Percentiles rank a stretch among this genome's conserved stretches.
Evolutionary conservation across 2,113 vertebrate species (phyloP).

Genomic region (Marmota monax): DNA sequence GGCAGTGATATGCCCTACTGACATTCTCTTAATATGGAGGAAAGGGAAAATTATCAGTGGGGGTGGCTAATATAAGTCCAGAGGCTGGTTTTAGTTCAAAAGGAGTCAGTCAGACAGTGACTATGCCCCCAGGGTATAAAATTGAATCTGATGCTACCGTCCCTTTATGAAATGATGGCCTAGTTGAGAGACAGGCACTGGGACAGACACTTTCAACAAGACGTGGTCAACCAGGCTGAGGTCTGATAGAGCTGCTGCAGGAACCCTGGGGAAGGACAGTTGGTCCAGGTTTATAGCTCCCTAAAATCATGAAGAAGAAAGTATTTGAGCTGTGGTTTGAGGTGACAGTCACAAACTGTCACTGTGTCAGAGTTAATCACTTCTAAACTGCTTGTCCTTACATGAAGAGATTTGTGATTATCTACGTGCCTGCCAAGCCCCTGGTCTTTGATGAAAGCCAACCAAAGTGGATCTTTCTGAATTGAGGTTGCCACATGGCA

Average conservation of each 20-base stretch:
- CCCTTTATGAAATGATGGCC: neutral
- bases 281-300: neutral
- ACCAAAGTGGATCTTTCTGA: neutral
- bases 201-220: neutral
- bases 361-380: neutral
- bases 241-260: neutral
- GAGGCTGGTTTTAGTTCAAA: neutral
- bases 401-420: rapidly evolving
- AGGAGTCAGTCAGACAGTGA: neutral
- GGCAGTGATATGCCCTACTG: neutral
- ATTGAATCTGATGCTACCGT: neutral
- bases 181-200: neutral
- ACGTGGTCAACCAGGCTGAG: neutral
- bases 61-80: neutral
- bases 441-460: neutral
- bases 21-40: neutral
- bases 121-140: neutral
- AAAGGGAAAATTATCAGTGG: neutral
- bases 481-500: too few relatives aligned
- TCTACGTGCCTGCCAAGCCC: neutral
- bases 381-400: neutral
- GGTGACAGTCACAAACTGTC: neutral
- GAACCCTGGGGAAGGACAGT: neutral
- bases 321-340: neutral
- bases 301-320: neutral